Evolutionary conservation across 2,888 invertebrate species (phyloP).

Genomic region (Tupiocoris notatus): DNA sequence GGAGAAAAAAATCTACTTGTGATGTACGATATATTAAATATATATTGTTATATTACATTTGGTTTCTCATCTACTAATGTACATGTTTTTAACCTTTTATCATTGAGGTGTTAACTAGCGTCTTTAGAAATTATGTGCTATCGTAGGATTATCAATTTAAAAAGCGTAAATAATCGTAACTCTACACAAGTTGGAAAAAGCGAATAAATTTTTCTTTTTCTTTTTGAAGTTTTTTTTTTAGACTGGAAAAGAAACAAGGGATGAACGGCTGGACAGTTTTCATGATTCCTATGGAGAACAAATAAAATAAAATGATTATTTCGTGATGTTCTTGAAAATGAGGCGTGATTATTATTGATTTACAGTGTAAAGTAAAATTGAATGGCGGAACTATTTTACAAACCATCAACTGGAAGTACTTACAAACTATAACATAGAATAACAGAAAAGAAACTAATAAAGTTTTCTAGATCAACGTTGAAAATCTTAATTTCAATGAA

Average conservation of each 20-base stretch:
- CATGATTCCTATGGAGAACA: too few species aligned
- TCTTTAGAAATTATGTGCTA: conserved; percentile 40
- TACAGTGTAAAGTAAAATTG: not conserved
- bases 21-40: conserved; percentile 46
- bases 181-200: not conserved
- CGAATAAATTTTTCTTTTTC: not conserved
- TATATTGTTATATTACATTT: conserved; percentile 42
- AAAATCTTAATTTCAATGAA: not conserved
- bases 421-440: not conserved
- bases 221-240: too few species aligned
- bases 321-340: too few species aligned
- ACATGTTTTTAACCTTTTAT: conserved; percentile 12
- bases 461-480: not conserved
- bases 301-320: too few species aligned
- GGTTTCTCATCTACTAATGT: conserved; percentile 39
- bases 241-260: too few species aligned
- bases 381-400: not conserved
- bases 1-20: conserved; percentile 13
- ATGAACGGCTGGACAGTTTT: too few species aligned
- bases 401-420: not conserved
- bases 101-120: conserved; percentile 34
- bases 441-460: not conserved
- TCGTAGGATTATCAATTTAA: conserved; percentile 28
- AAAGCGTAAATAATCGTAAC: conserved; percentile 31
- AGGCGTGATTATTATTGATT: too few species aligned